phyloP scores from a whole-genome alignment of 2,888 invertebrate genomes.

The Synergus gifuensis region DNA sequence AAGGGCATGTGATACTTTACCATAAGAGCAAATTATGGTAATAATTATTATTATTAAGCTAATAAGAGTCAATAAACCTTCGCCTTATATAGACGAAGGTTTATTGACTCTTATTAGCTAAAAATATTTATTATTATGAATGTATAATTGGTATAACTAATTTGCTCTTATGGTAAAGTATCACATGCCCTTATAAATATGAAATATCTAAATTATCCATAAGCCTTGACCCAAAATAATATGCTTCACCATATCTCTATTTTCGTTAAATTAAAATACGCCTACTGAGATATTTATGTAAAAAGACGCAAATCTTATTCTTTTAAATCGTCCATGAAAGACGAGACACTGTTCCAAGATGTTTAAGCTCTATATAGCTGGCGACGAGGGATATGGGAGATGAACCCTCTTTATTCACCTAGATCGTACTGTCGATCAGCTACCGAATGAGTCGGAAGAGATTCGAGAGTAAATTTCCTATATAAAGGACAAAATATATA shows the following conservation, averaged over 20 bases:
- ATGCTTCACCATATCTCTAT: conserved; percentile 3
- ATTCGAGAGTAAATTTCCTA: neutral
- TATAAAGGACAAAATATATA: too few relatives aligned
- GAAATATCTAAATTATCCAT: neutral
- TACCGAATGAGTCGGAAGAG: neutral
- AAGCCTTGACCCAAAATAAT: conserved; percentile 1
- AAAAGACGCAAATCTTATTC: neutral
- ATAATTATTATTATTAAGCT: too few relatives aligned
- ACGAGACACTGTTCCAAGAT: neutral
- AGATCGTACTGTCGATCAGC: neutral
- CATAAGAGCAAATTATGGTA: too few relatives aligned
- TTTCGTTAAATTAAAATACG: conserved; percentile 28
- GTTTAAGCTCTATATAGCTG: neutral
- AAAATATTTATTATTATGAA: too few relatives aligned
- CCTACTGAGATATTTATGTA: conserved; percentile 9
- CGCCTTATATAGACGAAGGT: too few relatives aligned
- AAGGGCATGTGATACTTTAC: too few relatives aligned
- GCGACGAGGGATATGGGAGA: neutral
- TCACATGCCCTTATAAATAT: too few relatives aligned
- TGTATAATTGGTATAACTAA: too few relatives aligned
- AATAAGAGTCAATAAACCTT: too few relatives aligned
- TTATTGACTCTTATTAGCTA: too few relatives aligned
- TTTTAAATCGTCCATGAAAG: neutral
- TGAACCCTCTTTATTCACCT: conserved; percentile 2
- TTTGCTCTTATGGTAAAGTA: too few relatives aligned